Evolutionary conservation across 2,888 invertebrate genomes (phyloP).

Genomic region (Phyllotreta striolata): DNA sequence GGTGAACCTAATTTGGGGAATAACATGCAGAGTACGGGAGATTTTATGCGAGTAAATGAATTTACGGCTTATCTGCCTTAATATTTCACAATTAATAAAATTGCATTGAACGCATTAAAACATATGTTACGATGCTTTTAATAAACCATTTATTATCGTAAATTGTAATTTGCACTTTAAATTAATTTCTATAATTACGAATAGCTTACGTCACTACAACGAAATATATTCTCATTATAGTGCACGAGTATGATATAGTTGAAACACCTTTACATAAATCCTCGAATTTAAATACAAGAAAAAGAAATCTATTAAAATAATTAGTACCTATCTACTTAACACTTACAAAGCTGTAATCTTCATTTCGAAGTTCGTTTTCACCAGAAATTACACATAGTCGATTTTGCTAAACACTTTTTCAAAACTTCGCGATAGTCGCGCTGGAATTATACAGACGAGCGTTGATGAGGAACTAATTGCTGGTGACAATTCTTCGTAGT

Average conservation of each 20-base stretch:
- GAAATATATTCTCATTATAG: conserved; percentile 2
- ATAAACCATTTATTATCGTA: conserved; percentile 53
- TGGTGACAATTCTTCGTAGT: too few relatives aligned
- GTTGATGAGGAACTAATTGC: too few relatives aligned
- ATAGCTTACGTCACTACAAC: conserved; percentile 4
- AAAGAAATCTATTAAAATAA: too few relatives aligned
- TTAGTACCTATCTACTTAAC: too few relatives aligned
- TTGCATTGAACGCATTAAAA: conserved; percentile 54
- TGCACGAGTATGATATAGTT: background rate
- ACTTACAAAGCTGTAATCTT: too few relatives aligned
- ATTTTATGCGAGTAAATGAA: conserved; percentile 45
- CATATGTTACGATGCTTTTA: conserved; percentile 55
- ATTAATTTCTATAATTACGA: conserved; percentile 51
- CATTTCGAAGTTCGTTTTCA: too few relatives aligned
- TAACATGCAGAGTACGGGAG: conserved; percentile 27
- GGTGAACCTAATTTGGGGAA: conserved; percentile 14
- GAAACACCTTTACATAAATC: too few relatives aligned
- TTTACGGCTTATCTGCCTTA: conserved; percentile 52
- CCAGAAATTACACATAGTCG: too few relatives aligned
- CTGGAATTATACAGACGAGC: too few relatives aligned
- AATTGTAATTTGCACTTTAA: conserved; percentile 54
- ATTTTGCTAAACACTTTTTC: too few relatives aligned
- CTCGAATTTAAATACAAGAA: too few relatives aligned
- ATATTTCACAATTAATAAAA: conserved; percentile 57
- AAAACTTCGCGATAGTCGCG: too few relatives aligned